Evolutionary conservation across 2,888 invertebrate species (phyloP).

Genomic region (Galeruca laticollis): DNA sequence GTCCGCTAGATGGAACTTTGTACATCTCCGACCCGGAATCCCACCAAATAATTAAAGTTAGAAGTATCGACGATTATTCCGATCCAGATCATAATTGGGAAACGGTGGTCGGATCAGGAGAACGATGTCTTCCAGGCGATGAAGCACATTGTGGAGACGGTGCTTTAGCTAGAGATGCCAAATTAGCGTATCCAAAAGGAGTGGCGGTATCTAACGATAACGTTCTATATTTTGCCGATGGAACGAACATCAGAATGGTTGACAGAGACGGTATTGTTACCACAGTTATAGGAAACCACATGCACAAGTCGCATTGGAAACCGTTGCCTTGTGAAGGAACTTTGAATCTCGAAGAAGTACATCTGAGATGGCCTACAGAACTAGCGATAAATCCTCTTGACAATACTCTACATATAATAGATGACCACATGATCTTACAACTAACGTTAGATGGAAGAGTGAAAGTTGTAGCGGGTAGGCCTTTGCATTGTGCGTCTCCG

Average conservation of each 20-base stretch:
- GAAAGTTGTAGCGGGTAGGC: conserved; percentile 93
- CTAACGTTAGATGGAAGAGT: conserved; percentile 92
- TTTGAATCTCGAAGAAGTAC: conserved; percentile 91
- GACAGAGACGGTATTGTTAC: conserved; percentile 92
- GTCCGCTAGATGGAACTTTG: conserved; percentile 92
- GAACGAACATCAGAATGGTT: conserved; percentile 92
- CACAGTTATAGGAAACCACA: conserved; percentile 92
- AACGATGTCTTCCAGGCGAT: conserved; percentile 92
- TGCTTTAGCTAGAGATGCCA: conserved; percentile 91
- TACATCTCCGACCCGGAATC: conserved; percentile 97
- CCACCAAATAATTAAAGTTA: conserved; percentile 91
- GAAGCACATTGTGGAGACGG: conserved; percentile 97
- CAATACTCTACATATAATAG: conserved; percentile 94
- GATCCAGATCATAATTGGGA: conserved; percentile 96
- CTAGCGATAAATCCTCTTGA: conserved; percentile 94
- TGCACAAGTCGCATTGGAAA: conserved; percentile 94
- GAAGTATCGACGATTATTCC: conserved; percentile 83
- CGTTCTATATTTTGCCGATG: conserved; percentile 94
- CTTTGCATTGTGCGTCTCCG: conserved; percentile 91
- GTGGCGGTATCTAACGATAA: conserved; percentile 94
- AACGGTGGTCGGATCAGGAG: conserved; percentile 93
- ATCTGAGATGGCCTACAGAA: conserved; percentile 96
- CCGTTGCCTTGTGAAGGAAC: conserved; percentile 94
- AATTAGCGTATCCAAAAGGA: conserved; percentile 95
- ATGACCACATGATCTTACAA: conserved; percentile 94